A percentile compares a stretch with the other conserved stretches of the same genome.
phyloP scores from a whole-genome alignment of 2,797 vertebrate genomes.

The Sebastes trivittatus region DNA sequence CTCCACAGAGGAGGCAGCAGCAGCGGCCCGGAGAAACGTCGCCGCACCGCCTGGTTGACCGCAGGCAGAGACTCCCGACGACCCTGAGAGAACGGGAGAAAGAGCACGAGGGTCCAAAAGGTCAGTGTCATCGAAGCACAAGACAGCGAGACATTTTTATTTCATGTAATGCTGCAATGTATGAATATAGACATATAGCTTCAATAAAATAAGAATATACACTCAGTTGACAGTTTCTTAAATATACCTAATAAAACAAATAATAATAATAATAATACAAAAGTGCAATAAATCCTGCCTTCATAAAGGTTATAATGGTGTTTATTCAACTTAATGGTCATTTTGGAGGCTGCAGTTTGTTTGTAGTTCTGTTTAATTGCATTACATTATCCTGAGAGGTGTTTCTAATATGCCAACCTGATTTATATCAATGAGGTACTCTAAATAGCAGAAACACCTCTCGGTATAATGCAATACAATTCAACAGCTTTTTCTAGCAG shows the following conservation, averaged over 20 bases:
- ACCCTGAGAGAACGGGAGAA: slow-evolving; percentile 58
- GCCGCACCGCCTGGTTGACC: slow-evolving; percentile 70
- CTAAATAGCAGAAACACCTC: background rate
- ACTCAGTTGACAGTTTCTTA: background rate
- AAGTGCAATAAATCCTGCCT: background rate
- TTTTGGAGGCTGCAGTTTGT: background rate
- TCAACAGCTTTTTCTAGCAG: background rate
- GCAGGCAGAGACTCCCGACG: slow-evolving; percentile 62
- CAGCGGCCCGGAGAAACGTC: slow-evolving; percentile 85
- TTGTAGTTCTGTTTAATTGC: background rate
- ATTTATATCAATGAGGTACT: background rate
- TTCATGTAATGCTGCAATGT: background rate
- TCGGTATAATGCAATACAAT: background rate
- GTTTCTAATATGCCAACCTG: background rate
- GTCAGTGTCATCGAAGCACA: background rate
- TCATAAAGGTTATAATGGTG: background rate
- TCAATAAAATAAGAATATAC: background rate
- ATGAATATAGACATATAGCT: background rate
- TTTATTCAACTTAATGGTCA: background rate
- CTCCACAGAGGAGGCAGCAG: slow-evolving; percentile 82
- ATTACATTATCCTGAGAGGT: background rate
- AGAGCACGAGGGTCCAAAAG: background rate
- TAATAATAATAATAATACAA: background rate
- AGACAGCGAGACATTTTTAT: background rate
- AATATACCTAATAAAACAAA: background rate